Evolutionary conservation across 2,797 vertebrate genomes (phyloP).

Genomic region (Sus cebifrons): DNA sequence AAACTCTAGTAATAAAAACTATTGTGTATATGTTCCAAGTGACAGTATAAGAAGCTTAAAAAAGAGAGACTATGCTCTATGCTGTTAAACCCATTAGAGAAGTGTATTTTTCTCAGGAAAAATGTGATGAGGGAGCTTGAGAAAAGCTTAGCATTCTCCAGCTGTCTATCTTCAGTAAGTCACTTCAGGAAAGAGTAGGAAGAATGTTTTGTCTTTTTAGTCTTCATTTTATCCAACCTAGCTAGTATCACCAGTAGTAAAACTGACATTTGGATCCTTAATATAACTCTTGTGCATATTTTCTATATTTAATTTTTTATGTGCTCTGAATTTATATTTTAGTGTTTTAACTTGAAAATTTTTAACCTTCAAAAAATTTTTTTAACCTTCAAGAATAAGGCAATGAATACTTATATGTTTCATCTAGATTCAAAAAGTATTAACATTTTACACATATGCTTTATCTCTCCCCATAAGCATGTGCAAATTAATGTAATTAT

Average conservation of each 20-base stretch:
- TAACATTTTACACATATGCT: background rate
- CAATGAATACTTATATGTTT: background rate
- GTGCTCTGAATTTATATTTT: background rate
- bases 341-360: background rate
- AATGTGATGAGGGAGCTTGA: background rate
- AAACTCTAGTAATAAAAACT: slow-evolving; percentile 36
- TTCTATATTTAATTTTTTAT: slow-evolving; percentile 32
- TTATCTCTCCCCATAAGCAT: background rate
- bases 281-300: background rate
- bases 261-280: background rate
- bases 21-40: background rate
- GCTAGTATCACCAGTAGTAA: background rate
- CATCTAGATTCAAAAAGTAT: background rate
- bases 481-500: background rate
- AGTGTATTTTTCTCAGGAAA: background rate
- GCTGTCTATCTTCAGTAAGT: background rate
- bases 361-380: background rate
- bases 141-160: background rate
- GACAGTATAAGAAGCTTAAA: background rate
- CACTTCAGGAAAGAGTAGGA: background rate
- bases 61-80: background rate
- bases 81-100: background rate
- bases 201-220: background rate
- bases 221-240: background rate
- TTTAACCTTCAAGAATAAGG: background rate